Percentiles rank a stretch among this genome's conserved stretches.
Conservation (phyloP, 2,797 vertebrate genomes). For the Passerculus sandwichensis region DNA sequence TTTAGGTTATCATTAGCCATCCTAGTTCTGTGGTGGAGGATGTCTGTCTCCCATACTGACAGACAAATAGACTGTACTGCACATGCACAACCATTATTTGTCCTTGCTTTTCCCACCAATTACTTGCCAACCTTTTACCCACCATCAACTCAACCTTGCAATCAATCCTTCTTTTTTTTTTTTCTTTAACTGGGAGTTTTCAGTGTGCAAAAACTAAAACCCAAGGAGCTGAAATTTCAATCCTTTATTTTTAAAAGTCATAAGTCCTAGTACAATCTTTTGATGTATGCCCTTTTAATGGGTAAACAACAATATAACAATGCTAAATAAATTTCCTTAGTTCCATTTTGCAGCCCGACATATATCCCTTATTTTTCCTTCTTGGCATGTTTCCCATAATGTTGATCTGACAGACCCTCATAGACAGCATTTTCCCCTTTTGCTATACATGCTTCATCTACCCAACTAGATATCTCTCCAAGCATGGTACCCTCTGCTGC, state of each 20-base stretch:
- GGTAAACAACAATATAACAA: conserved; percentile 57
- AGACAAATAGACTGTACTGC: not conserved
- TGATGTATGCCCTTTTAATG: conserved; percentile 30
- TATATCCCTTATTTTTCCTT: conserved; percentile 25
- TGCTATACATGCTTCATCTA: not conserved
- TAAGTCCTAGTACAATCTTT: conserved; percentile 9
- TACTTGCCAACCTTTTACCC: not conserved
- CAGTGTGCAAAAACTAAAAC: conserved; percentile 18
- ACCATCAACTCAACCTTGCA: not conserved
- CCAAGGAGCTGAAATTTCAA: not conserved
- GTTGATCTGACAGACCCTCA: conserved; percentile 13
- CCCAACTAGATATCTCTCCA: conserved; percentile 51
- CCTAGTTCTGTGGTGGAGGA: not conserved
- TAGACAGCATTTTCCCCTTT: not conserved
- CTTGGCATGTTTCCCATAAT: conserved; percentile 38
- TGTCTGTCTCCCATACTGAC: not conserved
- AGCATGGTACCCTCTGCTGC: conserved; percentile 49
- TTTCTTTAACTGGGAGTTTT: not conserved
- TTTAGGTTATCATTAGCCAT: not conserved
- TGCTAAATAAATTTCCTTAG: conserved; percentile 65
- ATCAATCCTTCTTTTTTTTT: not conserved
- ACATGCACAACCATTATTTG: not conserved
- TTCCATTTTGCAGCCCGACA: conserved; percentile 35
- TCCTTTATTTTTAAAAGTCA: conserved; percentile 39
- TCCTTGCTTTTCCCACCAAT: not conserved